Percentiles rank a stretch among this genome's conserved stretches.
These are phyloP conservation scores for Halictus ligatus DNA, from an alignment of 2,888 invertebrate species.

Conservation along the genomic window DNA sequence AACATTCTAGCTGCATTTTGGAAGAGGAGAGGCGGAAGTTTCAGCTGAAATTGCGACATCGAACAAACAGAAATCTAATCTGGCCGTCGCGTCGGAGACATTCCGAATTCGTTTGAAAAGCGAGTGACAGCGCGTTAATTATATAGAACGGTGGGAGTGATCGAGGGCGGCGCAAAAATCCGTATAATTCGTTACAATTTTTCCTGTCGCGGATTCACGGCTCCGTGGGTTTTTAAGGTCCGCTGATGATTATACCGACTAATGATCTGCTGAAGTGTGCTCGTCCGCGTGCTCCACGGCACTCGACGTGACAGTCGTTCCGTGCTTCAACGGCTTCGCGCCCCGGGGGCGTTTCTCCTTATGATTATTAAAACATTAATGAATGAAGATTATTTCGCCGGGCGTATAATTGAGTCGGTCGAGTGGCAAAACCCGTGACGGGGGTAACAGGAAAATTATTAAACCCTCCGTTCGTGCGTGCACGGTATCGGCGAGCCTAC, in stretches of 20 bases:
- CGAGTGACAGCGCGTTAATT: conserved; percentile 11
- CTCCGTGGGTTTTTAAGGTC: conserved; percentile 56
- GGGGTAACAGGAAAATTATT: conserved; percentile 48
- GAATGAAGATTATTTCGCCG: conserved; percentile 61
- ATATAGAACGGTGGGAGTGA: background rate
- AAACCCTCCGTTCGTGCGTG: conserved; percentile 21
- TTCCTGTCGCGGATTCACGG: conserved; percentile 31
- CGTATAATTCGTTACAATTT: conserved; percentile 41
- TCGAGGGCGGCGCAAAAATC: conserved; percentile 17
- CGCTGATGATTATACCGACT: conserved; percentile 68
- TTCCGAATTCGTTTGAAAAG: background rate
- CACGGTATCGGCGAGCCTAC: background rate
- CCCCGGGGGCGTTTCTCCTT: conserved; percentile 42
- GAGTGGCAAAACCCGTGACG: conserved; percentile 47
- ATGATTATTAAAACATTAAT: conserved; percentile 72
- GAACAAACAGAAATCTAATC: background rate
- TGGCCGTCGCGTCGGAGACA: background rate
- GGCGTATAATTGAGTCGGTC: conserved; percentile 60
- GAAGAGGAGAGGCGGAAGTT: background rate
- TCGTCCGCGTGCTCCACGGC: conserved; percentile 43
- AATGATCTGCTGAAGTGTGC: conserved; percentile 66
- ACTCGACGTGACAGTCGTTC: conserved; percentile 62
- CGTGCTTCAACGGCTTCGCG: conserved; percentile 49
- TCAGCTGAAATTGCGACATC: background rate
- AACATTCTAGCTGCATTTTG: background rate